A percentile compares a stretch with the other conserved stretches of the same genome.
Evolutionary conservation across 2,888 invertebrate species (phyloP).

Genomic region (Plebejus anna): DNA sequence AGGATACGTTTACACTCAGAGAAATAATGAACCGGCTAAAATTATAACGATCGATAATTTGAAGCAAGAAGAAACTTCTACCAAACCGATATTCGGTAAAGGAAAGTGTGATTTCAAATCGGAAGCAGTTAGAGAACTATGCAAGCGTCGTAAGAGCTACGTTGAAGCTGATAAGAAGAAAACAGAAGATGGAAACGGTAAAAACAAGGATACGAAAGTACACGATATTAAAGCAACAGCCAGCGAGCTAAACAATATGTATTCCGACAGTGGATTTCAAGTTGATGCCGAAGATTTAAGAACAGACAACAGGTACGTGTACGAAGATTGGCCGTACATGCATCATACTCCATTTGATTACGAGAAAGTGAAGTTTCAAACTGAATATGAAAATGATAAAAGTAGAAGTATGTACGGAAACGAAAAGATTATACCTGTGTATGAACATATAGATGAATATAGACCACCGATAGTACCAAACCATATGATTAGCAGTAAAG

Average conservation of each 20-base stretch:
- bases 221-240: slow-evolving; percentile 18
- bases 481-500: slow-evolving; percentile 50
- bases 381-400: slow-evolving; percentile 35
- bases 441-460: slow-evolving; percentile 55
- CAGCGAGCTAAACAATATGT: slow-evolving; percentile 41
- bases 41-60: slow-evolving; percentile 39
- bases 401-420: background rate
- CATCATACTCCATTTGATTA: slow-evolving; percentile 58
- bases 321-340: slow-evolving; percentile 58
- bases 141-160: background rate
- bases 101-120: slow-evolving; percentile 4
- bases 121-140: background rate
- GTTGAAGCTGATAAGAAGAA: slow-evolving; percentile 1
- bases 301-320: slow-evolving; percentile 50
- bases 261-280: slow-evolving; percentile 43
- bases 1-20: slow-evolving; percentile 49
- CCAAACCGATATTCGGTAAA: background rate
- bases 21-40: slow-evolving; percentile 43
- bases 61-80: slow-evolving; percentile 1
- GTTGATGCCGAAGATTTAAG: slow-evolving; percentile 60
- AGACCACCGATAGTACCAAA: slow-evolving; percentile 32
- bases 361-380: slow-evolving; percentile 48
- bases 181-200: background rate
- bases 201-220: slow-evolving; percentile 2
- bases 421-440: slow-evolving; percentile 56